Conservation (phyloP, 1,140 invertebrate species). For the Drosophila ogumai region DNA sequence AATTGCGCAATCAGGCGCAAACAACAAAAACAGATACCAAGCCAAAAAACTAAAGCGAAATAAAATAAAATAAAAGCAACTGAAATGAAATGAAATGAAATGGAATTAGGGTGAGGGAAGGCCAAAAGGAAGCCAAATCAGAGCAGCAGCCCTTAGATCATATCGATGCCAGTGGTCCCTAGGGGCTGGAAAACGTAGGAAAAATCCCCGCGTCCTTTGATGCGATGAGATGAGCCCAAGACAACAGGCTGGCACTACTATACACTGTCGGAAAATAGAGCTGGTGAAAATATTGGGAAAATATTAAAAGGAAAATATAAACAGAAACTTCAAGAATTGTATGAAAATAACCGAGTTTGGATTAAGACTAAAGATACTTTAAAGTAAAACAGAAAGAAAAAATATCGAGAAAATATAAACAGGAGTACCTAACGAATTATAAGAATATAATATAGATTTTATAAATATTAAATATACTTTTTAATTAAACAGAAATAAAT, state of each 20-base stretch:
- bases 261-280: background rate
- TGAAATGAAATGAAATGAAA: conserved; percentile 10
- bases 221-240: conserved; percentile 34
- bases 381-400: too few relatives aligned
- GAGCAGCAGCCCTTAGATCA: conserved; percentile 67
- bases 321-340: too few relatives aligned
- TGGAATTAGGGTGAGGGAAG: background rate
- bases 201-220: background rate
- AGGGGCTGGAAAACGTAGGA: conserved; percentile 36
- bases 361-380: too few relatives aligned
- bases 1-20: conserved; percentile 81
- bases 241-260: conserved; percentile 5
- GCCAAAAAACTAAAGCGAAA: conserved; percentile 32
- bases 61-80: conserved; percentile 39
- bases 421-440: too few relatives aligned
- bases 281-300: too few relatives aligned
- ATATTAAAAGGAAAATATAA: too few relatives aligned
- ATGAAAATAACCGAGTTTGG: too few relatives aligned
- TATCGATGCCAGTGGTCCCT: conserved; percentile 49
- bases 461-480: too few relatives aligned
- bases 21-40: conserved; percentile 65
- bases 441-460: too few relatives aligned
- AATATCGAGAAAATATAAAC: too few relatives aligned
- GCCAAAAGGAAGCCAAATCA: conserved; percentile 29
- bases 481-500: too few relatives aligned